A percentile compares a stretch with the other conserved stretches of the same genome.
phyloP scores from a whole-genome alignment of 2,113 vertebrate species.

The Heterotis niloticus region DNA sequence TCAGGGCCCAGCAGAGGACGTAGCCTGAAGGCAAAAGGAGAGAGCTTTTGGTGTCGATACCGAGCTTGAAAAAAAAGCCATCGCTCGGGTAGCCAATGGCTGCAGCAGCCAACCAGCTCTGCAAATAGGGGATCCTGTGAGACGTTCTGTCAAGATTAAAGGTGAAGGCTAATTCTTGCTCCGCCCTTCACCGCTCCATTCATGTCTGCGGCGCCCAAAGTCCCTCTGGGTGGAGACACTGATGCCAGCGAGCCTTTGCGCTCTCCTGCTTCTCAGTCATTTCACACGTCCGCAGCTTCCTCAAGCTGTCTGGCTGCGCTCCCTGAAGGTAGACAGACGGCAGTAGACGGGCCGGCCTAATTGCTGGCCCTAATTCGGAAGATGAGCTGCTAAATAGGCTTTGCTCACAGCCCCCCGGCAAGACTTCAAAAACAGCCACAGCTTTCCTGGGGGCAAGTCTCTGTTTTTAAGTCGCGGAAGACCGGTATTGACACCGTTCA shows the following conservation, averaged over 20 bases:
- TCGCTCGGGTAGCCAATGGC: background rate
- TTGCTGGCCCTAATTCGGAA: conserved; percentile 48
- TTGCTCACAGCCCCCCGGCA: conserved; percentile 39
- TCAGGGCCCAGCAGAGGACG: background rate
- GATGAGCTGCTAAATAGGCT: conserved; percentile 43
- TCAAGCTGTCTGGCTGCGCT: background rate
- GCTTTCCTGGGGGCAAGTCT: conserved; percentile 21
- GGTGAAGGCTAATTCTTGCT: background rate
- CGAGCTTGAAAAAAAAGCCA: background rate
- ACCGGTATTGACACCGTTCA: background rate
- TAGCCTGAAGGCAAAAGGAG: background rate
- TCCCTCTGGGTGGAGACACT: background rate
- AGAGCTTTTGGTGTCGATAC: background rate
- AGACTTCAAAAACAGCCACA: conserved; percentile 24
- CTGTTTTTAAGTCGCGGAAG: conserved; percentile 1
- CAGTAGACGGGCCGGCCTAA: conserved; percentile 33
- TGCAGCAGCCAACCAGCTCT: background rate
- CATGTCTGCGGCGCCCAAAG: background rate
- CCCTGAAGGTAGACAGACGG: conserved; percentile 29
- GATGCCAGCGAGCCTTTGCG: background rate
- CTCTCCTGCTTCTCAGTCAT: background rate
- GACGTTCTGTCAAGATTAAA: background rate
- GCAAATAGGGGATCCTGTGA: background rate
- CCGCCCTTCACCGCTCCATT: background rate
- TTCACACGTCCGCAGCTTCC: background rate